phyloP scores from a whole-genome alignment of 2,113 vertebrate species.

The Polypterus senegalus region DNA sequence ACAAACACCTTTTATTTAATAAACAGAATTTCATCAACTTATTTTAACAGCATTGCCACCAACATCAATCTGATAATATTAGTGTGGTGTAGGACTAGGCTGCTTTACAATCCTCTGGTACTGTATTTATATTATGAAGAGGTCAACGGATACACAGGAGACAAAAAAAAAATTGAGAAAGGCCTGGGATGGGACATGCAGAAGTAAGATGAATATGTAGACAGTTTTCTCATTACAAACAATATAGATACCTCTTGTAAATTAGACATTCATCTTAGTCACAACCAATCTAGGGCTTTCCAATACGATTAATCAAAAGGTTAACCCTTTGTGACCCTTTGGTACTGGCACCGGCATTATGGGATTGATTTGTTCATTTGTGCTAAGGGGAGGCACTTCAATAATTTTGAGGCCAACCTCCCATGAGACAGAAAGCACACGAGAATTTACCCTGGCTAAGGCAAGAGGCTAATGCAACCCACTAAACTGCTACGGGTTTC shows the following conservation, averaged over 20 bases:
- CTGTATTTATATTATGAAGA: conserved; percentile 47
- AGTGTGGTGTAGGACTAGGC: conserved; percentile 43
- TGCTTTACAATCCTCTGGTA: conserved; percentile 43
- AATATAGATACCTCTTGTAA: conserved; percentile 45
- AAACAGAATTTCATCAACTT: conserved; percentile 58
- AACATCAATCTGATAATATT: conserved; percentile 64
- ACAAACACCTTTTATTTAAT: conserved; percentile 37
- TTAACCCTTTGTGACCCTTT: conserved; percentile 38
- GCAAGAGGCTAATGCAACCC: too few relatives aligned
- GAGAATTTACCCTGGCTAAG: too few relatives aligned
- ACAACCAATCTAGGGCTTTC: conserved; percentile 41
- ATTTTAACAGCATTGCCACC: conserved; percentile 52
- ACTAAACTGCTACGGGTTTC: too few relatives aligned
- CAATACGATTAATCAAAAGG: conserved; percentile 29
- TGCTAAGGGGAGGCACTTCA: too few relatives aligned
- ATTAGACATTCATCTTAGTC: conserved; percentile 61
- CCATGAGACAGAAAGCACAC: background rate
- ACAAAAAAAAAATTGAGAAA: conserved; percentile 25
- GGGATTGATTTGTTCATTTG: background rate
- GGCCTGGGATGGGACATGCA: conserved; percentile 7
- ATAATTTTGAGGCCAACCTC: background rate
- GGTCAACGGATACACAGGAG: background rate
- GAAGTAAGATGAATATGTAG: conserved; percentile 40
- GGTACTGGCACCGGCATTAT: conserved; percentile 10
- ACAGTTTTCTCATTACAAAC: conserved; percentile 51